Evolutionary conservation across 2,888 invertebrate species (phyloP), one percentile per base, ranked within the genome.

Genomic region (Catocala fraxini): DNA sequence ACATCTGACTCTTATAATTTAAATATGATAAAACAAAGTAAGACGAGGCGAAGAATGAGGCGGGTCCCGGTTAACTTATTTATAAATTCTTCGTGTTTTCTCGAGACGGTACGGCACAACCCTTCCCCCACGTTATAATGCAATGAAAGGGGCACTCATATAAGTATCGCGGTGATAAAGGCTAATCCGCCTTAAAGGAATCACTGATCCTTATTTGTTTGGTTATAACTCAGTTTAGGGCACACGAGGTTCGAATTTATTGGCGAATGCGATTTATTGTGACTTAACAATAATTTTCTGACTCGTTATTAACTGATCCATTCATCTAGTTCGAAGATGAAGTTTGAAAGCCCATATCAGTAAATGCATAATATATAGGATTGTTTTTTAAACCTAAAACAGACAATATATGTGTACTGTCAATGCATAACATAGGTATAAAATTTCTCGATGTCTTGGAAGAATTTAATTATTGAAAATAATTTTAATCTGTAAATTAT

Each of bases 1-100:
- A 93, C 93, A 93, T 93, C 93, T 93, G 91, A 93, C 93, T 94
- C 89, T 91, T 92, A 93, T 93, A 93, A 93, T 93, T 94, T 94
- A 93, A 94, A 94, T 94, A 93, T 94, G 93, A 94, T 94, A 94
- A 93, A 94, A 94, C 93, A 93, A 92, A 92, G 91, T 90, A 85
- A 88, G 89, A 89, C 85, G 89, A 81, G 85, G 83, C 87, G 88
- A 89, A 90, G 91, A 92, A 92, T 90, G 87, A 89, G 91, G 92
- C 89, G 87, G 87, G 87, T 83, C 82, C 77, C 82, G 79, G 86
- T 88, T 93, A 93, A 93, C 92, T 94, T 93, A 94, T 94, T 94
- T 94, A 93, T 91, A 91, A 92, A 94, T 93, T 92, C 91, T 92
- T 91, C 85, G 83, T 84, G 69, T 68, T 59, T 65, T 83, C 81